These are phyloP conservation scores for Halocynthia roretzi DNA, from an alignment of 23 tunicate species.

Conservation along the genomic window DNA sequence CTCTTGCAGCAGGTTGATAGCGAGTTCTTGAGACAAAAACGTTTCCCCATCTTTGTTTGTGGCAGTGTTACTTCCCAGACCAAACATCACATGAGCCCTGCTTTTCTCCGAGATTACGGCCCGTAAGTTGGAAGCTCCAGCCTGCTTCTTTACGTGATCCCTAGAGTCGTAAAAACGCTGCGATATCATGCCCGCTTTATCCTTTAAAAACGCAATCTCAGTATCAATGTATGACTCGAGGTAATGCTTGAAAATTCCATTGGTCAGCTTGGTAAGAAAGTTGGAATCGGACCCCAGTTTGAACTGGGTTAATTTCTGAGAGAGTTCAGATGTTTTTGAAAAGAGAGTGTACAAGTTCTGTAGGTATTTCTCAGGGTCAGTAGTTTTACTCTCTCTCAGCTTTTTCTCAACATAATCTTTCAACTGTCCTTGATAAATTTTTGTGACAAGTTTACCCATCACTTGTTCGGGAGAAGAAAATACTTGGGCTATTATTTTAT, in stretches of 20 bases:
- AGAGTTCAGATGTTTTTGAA: constrained; percentile 64
- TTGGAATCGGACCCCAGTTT: constrained; percentile 90
- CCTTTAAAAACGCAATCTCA: constrained; percentile 70
- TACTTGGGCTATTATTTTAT: constrained; percentile 62
- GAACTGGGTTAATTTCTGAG: constrained; percentile 51
- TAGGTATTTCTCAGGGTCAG: constrained; percentile 82
- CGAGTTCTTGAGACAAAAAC: constrained; percentile 83
- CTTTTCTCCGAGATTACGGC: constrained; percentile 84
- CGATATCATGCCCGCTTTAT: constrained; percentile 70
- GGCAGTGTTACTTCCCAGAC: constrained; percentile 30
- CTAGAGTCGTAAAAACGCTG: constrained; percentile 88
- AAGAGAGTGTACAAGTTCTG: constrained; percentile 60
- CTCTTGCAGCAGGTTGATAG: constrained; percentile 86
- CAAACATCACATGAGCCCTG: constrained; percentile 50
- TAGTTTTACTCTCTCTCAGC: constrained; percentile 38
- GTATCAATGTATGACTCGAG: constrained; percentile 61
- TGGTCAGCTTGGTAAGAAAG: constrained; percentile 66
- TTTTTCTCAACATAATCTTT: constrained; percentile 51
- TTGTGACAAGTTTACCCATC: constrained; percentile 80
- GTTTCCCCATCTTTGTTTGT: constrained; percentile 49
- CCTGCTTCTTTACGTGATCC: constrained; percentile 82
- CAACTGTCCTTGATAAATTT: constrained; percentile 66
- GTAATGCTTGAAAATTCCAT: constrained; percentile 58
- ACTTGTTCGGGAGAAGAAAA: constrained; percentile 96
- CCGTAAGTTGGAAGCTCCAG: constrained; percentile 52